Base-by-base conservation (phyloP, 2,113 vertebrate genomes). In the Odontesthes bonariensis region DNA sequence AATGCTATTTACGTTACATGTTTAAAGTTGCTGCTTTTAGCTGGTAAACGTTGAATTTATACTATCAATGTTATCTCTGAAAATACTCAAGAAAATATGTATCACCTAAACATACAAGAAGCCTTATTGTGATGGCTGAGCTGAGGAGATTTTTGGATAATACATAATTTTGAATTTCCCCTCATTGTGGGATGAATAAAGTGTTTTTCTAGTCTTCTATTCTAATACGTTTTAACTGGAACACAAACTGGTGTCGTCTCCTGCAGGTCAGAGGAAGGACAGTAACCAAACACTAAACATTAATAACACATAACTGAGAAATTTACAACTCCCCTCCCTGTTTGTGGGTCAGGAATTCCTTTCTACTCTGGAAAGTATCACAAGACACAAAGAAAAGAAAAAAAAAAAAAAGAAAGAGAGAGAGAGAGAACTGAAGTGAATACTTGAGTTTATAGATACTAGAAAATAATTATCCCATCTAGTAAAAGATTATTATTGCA, bases 11-110 rank as follows among this genome's bases (percentile, higher is more conserved):
- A 31, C 22, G 38, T 62, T 51, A 22, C n/a, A 31, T 13, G 42
- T 74, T 53, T 64, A 56, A 3, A 32, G 10, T 74, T 27, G 27
- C 16, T 47, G 42, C 52, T 62, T 74, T 57, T 63, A 73, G 19
- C 52, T 63, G 60, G 23, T 16, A 57, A 35, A 42, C 27, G 7
- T 27, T 17, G 33, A 52, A 77, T 22, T 42, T 38, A 49, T 54
- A 60, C 9, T 27, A 35, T n/a, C n/a, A n/a, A 3, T 60, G 16
- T 64, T 57, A 57, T 16, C 42, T 23, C 22, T 63, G 19, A 49
- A n/a, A 38, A 38, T 35, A 8, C 35, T 6, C 16, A 7, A 47
- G 5, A 14, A 72, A 55, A 8, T 9, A 47, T 11, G 10, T n/a
- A 56, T 12, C 0, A 3, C 22, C n/a, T 3, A 56, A 56, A 56